These are phyloP conservation scores for Chaetophractus vellerosus DNA, from an alignment of 2,797 vertebrate genomes.

Conservation along the genomic window DNA sequence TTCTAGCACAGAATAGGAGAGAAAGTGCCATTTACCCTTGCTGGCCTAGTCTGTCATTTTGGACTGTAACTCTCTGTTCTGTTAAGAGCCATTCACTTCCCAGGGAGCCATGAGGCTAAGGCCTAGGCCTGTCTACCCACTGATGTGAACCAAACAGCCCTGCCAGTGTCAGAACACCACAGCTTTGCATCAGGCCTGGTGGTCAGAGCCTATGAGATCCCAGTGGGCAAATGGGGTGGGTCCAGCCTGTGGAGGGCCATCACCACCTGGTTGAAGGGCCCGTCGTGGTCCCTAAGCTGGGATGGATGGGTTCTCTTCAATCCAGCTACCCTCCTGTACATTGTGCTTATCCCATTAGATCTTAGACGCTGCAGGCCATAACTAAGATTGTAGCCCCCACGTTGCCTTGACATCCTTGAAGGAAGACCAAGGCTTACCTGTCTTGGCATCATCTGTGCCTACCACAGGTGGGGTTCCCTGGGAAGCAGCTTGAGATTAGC, in stretches of 20 bases:
- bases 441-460: not conserved
- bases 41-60: constrained; percentile 4
- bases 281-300: not conserved
- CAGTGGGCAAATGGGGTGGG: not conserved
- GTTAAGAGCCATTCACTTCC: not conserved
- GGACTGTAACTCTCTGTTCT: not conserved
- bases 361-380: not conserved
- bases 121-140: not conserved
- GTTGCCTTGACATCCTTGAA: not conserved
- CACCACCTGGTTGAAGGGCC: not conserved
- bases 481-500: not conserved
- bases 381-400: not conserved
- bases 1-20: not conserved
- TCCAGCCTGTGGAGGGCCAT: no score
- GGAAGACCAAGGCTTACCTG: not conserved
- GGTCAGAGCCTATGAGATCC: no score
- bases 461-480: not conserved
- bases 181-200: not conserved
- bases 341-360: not conserved
- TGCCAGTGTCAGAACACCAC: not conserved
- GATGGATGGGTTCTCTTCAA: not conserved
- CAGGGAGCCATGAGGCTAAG: not conserved
- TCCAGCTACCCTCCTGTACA: not conserved
- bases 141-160: not conserved
- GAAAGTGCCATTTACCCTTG: not conserved